Evolutionary conservation across 2,888 invertebrate species (phyloP).

Genomic region (Prenolepis imparis): DNA sequence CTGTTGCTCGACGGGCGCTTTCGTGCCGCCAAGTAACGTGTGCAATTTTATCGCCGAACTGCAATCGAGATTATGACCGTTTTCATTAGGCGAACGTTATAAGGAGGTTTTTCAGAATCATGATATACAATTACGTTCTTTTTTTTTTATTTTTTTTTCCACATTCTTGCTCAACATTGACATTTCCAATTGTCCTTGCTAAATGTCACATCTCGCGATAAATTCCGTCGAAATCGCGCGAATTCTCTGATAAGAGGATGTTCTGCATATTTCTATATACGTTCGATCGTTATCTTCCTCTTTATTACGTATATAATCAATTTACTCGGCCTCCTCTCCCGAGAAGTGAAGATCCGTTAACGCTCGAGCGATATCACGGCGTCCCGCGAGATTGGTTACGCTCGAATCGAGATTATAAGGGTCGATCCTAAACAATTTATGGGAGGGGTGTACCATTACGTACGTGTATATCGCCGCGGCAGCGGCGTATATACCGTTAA

Average conservation of each 20-base stretch:
- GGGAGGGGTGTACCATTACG: slow-evolving; percentile 62
- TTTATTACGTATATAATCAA: slow-evolving; percentile 18
- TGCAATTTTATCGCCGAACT: slow-evolving; percentile 80
- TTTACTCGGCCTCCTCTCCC: slow-evolving; percentile 37
- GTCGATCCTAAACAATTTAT: slow-evolving; percentile 79
- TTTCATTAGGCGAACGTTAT: slow-evolving; percentile 74
- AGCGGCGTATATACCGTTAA: slow-evolving; percentile 75
- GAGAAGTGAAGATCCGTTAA: slow-evolving; percentile 68
- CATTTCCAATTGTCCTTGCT: neutral
- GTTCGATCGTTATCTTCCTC: slow-evolving; percentile 53
- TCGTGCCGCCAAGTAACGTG: slow-evolving; percentile 73
- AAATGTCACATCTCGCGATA: slow-evolving; percentile 51
- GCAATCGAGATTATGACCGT: slow-evolving; percentile 75
- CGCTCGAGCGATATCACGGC: slow-evolving; percentile 65
- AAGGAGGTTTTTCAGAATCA: slow-evolving; percentile 57
- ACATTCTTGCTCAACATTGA: neutral
- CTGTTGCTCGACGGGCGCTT: slow-evolving; percentile 66
- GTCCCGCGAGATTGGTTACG: slow-evolving; percentile 57
- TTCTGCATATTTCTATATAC: slow-evolving; percentile 16
- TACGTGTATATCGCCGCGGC: slow-evolving; percentile 50
- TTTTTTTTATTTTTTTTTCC: neutral
- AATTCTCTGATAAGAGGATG: slow-evolving; percentile 51
- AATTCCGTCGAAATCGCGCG: slow-evolving; percentile 35
- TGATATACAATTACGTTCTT: slow-evolving; percentile 39
- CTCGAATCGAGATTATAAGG: slow-evolving; percentile 73